These are phyloP conservation scores for Australoheros scitulus DNA, from an alignment of 2,113 vertebrate species.

Conservation along the genomic window DNA sequence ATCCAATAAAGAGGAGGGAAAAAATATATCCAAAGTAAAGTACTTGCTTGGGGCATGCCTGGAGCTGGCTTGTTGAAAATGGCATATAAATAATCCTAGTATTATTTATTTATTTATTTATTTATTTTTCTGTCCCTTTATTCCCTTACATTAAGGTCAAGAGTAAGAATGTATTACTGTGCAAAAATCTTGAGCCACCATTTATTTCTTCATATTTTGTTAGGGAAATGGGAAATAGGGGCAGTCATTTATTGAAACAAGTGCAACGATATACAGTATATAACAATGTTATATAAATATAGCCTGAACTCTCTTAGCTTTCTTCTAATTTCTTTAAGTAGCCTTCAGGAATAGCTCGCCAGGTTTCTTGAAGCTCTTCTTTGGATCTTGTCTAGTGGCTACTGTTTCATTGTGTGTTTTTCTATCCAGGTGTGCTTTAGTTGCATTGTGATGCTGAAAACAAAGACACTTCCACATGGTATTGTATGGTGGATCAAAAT, in stretches of 20 bases:
- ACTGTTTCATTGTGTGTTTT: no score
- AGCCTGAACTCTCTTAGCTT: no score
- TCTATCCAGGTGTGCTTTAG: no score
- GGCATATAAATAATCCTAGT: neutral
- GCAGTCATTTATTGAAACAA: neutral
- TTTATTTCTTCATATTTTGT: neutral
- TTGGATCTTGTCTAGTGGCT: no score
- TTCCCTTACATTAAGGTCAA: neutral
- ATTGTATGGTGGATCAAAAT: neutral
- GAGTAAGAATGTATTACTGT: neutral
- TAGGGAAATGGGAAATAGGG: neutral
- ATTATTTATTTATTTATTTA: neutral
- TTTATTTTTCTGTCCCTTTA: neutral
- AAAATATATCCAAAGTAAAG: neutral
- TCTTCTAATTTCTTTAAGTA: no score
- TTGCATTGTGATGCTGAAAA: no score
- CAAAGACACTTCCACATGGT: neutral
- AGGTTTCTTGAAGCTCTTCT: no score
- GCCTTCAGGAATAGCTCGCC: no score
- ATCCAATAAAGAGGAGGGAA: neutral
- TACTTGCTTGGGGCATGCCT: no score
- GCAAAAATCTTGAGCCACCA: neutral
- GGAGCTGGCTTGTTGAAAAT: neutral
- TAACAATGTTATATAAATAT: no score
- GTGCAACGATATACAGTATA: neutral